These are phyloP conservation scores for Pharmacophagus antenor DNA, from an alignment of 2,888 invertebrate species.

Conservation along the genomic window DNA sequence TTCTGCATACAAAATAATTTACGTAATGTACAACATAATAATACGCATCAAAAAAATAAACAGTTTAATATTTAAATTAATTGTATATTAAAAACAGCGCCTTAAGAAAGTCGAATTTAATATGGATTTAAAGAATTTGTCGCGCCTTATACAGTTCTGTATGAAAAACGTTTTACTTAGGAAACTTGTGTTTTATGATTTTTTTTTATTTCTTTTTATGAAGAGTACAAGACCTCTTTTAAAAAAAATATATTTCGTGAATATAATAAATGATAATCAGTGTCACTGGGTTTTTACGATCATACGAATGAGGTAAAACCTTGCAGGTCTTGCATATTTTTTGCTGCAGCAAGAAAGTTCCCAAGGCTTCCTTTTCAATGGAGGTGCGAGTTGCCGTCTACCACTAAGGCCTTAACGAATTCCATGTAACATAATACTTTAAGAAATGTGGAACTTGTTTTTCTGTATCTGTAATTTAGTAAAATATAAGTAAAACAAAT, in stretches of 20 bases:
- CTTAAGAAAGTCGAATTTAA: background rate
- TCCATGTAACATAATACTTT: background rate
- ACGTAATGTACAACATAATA: background rate
- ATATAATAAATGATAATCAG: background rate
- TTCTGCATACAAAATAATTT: background rate
- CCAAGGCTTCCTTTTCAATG: background rate
- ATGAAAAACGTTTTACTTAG: background rate
- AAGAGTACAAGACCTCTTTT: no score
- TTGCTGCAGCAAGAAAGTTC: background rate
- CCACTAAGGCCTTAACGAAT: background rate
- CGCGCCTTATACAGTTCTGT: background rate
- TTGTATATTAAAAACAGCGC: background rate
- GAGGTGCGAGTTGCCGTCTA: background rate
- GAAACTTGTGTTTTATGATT: background rate
- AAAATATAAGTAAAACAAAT: no score
- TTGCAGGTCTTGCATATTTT: background rate
- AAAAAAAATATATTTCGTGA: no score
- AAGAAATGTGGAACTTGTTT: no score
- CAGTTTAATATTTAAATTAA: no score
- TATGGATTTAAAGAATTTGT: no score
- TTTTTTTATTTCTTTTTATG: background rate
- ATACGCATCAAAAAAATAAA: background rate
- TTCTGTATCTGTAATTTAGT: no score
- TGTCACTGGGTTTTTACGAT: constrained; percentile 3
- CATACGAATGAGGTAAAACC: background rate